Conservation (phyloP, 2,113 vertebrate genomes). For the Cervus canadensis region DNA sequence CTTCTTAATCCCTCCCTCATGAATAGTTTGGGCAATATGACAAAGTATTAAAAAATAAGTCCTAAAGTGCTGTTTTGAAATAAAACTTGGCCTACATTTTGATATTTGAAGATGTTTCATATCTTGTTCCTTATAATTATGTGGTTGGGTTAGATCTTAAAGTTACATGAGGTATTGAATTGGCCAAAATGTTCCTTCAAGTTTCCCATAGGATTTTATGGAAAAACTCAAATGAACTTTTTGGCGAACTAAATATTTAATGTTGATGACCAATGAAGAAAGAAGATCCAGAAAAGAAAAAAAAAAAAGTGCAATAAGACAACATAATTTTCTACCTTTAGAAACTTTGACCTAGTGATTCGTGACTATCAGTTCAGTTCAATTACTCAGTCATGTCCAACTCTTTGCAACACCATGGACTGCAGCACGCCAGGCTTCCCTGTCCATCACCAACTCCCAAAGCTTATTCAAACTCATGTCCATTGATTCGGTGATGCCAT, state of each 20-base stretch:
- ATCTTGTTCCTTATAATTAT: not conserved
- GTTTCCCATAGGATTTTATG: not conserved
- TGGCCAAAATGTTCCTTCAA: not conserved
- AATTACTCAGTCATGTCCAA: not conserved
- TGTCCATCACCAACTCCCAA: not conserved
- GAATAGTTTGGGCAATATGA: not conserved
- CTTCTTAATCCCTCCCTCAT: not conserved
- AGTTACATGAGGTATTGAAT: not conserved
- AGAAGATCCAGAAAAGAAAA: not conserved
- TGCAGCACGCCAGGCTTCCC: not conserved
- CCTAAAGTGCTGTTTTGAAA: slow-evolving; percentile 32
- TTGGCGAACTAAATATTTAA: not conserved
- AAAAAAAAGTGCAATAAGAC: not conserved
- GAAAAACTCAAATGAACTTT: not conserved
- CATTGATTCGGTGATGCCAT: not conserved
- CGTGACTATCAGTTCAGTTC: not conserved
- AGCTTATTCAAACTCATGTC: not conserved
- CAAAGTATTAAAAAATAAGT: not conserved
- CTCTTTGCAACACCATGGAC: not conserved
- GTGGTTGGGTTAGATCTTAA: not conserved
- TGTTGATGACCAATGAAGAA: not conserved
- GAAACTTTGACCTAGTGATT: not conserved
- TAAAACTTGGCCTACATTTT: not conserved
- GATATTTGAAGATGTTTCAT: slow-evolving; percentile 8
- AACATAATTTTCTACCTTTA: not conserved